Conservation (phyloP, 2,888 invertebrate species). For the Oscheius sp. region DNA sequence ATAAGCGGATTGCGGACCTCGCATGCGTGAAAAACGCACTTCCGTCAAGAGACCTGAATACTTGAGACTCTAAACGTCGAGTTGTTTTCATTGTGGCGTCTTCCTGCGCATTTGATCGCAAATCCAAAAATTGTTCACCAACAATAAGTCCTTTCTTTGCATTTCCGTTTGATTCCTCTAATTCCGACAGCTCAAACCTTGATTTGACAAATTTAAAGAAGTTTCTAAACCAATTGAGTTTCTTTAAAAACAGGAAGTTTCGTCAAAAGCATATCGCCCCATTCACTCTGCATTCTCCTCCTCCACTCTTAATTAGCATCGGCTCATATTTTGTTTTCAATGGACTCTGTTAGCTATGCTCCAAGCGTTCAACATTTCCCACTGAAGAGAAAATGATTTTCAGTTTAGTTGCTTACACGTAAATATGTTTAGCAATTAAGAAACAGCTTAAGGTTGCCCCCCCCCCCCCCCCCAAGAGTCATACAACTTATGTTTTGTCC, state of each 20-base stretch:
- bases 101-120: background rate
- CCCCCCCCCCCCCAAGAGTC: too few relatives aligned
- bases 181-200: background rate
- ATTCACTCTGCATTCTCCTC: too few relatives aligned
- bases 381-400: too few relatives aligned
- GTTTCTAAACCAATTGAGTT: background rate
- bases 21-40: conserved; percentile 19
- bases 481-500: too few relatives aligned
- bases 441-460: too few relatives aligned
- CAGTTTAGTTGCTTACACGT: too few relatives aligned
- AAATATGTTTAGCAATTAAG: too few relatives aligned
- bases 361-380: too few relatives aligned
- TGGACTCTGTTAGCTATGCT: too few relatives aligned
- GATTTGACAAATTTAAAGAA: background rate
- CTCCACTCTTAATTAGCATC: too few relatives aligned
- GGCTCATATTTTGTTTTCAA: too few relatives aligned
- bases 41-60: conserved; percentile 4
- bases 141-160: background rate
- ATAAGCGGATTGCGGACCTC: background rate
- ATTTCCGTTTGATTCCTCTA: background rate
- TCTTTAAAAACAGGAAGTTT: background rate
- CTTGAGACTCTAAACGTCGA: background rate
- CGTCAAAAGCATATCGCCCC: too few relatives aligned
- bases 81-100: conserved; percentile 23
- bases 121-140: background rate